Conservation (phyloP, 2,797 vertebrate genomes). For the Gouania willdenowi region DNA sequence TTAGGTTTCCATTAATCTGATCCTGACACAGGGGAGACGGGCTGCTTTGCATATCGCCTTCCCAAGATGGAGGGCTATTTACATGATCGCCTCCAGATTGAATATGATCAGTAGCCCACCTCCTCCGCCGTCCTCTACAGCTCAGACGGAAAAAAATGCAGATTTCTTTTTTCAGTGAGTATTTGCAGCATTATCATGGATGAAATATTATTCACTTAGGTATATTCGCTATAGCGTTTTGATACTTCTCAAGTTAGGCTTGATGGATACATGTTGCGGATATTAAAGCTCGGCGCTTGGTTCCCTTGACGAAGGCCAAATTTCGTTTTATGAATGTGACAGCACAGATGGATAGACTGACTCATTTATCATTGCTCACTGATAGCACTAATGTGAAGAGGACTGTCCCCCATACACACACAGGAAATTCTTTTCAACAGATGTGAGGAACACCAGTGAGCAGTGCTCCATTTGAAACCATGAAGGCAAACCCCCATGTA, state of each 20-base stretch:
- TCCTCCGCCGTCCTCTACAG: conserved; percentile 58
- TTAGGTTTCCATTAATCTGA: conserved; percentile 86
- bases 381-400: conserved; percentile 60
- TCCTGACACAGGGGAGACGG: conserved; percentile 80
- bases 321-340: conserved; percentile 67
- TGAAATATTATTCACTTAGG: conserved; percentile 66
- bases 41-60: conserved; percentile 83
- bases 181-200: conserved; percentile 63
- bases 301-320: conserved; percentile 66
- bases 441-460: conserved; percentile 60
- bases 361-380: conserved; percentile 63
- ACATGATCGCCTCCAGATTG: conserved; percentile 81
- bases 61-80: conserved; percentile 79
- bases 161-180: conserved; percentile 41
- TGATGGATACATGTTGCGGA: conserved; percentile 63
- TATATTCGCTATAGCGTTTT: conserved; percentile 40
- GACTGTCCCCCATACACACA: conserved; percentile 8
- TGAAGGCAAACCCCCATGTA: conserved; percentile 66
- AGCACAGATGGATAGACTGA: conserved; percentile 59
- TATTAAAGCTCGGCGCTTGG: conserved; percentile 54
- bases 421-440: conserved; percentile 28
- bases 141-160: conserved; percentile 55
- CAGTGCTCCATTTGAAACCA: conserved; percentile 63
- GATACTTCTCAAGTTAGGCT: conserved; percentile 56
- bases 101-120: conserved; percentile 78